Percentiles rank a stretch among this genome's conserved stretches.
Conservation (phyloP, 2,888 invertebrate genomes). For the Aplocera efformata region DNA sequence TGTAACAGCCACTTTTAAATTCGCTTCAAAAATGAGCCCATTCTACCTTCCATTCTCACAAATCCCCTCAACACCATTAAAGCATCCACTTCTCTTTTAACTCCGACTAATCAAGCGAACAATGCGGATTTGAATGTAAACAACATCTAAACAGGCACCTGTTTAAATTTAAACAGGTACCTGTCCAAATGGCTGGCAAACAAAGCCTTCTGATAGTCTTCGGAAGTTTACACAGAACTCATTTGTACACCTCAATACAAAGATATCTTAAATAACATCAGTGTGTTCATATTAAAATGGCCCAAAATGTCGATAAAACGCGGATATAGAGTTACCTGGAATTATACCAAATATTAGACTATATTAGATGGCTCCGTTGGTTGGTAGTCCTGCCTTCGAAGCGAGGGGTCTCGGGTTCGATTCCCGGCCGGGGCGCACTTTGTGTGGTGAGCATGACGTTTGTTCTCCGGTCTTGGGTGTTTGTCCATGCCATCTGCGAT, state of each 20-base stretch:
- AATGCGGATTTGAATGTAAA: conserved; percentile 29
- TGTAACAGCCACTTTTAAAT: no score
- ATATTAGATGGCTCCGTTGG: no score
- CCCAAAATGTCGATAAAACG: conserved; percentile 53
- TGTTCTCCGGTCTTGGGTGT: no score
- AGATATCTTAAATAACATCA: conserved; percentile 66
- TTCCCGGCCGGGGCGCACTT: no score
- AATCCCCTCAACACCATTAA: conserved; percentile 3
- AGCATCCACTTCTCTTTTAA: conserved; percentile 12
- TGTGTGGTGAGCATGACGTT: no score
- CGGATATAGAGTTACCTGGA: conserved; percentile 27
- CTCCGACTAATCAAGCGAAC: conserved; percentile 25
- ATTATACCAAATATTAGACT: neutral
- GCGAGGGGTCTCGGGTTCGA: no score
- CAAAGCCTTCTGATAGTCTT: conserved; percentile 41
- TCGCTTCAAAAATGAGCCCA: no score
- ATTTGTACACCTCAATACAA: conserved; percentile 74
- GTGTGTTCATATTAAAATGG: conserved; percentile 65
- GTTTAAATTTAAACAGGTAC: conserved; percentile 30
- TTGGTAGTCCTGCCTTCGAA: no score
- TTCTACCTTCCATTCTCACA: no score
- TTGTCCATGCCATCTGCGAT: no score
- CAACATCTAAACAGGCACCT: conserved; percentile 16
- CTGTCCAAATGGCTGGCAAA: conserved; percentile 35
- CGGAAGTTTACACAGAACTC: conserved; percentile 54